Evolutionary conservation across 2,113 vertebrate genomes (phyloP).

Genomic region (Pachycephala philippinensis): DNA sequence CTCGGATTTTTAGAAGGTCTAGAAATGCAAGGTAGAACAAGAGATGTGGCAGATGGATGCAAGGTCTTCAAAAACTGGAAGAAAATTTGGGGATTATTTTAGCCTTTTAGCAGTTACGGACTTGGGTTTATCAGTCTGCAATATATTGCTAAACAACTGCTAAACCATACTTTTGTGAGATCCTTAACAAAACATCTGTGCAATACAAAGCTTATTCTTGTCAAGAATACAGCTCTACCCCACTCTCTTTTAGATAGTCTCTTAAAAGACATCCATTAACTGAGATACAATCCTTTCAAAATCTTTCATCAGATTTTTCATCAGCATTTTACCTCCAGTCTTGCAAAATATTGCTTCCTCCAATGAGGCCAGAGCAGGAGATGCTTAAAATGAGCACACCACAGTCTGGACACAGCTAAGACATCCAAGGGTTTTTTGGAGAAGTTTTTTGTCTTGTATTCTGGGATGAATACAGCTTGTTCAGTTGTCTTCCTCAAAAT

Average conservation of each 20-base stretch:
- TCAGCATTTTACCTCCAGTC: not conserved
- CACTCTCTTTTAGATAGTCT: not conserved
- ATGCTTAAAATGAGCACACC: not conserved
- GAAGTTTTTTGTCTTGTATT: not conserved
- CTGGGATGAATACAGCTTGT: not conserved
- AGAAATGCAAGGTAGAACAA: not conserved
- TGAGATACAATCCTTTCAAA: not conserved
- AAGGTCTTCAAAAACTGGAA: not conserved
- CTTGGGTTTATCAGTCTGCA: not conserved
- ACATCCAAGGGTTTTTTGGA: not conserved
- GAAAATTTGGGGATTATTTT: not conserved
- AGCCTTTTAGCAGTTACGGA: not conserved
- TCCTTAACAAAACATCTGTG: not conserved
- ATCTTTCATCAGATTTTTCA: not conserved
- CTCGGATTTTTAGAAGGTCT: constrained; percentile 22
- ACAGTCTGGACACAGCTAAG: not conserved
- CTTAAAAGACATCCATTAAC: not conserved
- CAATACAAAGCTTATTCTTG: not conserved
- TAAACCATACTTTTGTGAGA: not conserved
- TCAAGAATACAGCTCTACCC: not conserved
- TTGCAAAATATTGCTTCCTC: not conserved
- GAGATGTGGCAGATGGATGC: not conserved
- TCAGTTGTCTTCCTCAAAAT: not conserved
- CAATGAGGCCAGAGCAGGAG: not conserved
- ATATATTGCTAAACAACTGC: not conserved